Base-by-base conservation (phyloP, 2,797 vertebrate genomes). In the Lepilemur septentrionalis region DNA sequence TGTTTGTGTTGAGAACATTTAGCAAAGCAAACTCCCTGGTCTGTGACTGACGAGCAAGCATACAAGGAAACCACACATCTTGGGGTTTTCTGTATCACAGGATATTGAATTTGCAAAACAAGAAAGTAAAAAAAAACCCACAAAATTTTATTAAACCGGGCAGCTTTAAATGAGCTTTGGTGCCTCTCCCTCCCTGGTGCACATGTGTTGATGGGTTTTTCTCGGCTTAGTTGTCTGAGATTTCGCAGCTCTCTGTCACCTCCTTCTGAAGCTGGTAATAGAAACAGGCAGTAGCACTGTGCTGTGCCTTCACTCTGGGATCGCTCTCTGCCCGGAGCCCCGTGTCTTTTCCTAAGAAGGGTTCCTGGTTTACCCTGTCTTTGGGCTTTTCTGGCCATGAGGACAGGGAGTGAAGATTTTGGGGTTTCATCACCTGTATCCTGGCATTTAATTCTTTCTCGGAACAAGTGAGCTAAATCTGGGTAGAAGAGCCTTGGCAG, bases 201-300 rank as follows among this genome's bases (percentile, higher is more conserved):
- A 55, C 97, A 67, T 0, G 0, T 78, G 73, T 43, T 43, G 90
- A 91, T 89, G 94, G 93, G 67, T 95, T 91, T 79, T 95, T 96
- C 96, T 98, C 57, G 2, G 97, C 78, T 91, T 57, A 41, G 63
- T 84, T 79, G 70, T 79, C 95, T 95, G 84, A 70, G 85, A 75
- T 96, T 97, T 98, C 95, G 79, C 97, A 97, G 97, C 91, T 97
- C 89, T 69, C 97, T 96, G 32, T 97, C 98, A 97, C 85, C 89
- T 96, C 98, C 94, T 96, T 65, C 32, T 41, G 14, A 94, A 81
- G 94, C 28, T 22, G 70, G 95, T 78, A 92, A 97, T 72, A 98
- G 95, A 96, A 98, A n/a, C 89, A 84, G 93, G 97, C 65, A 65
- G 88, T 85, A 83, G 90, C 91, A 59, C 35, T 1, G 73, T 93